Base-by-base conservation (phyloP, 2,113 vertebrate species). In the Megalops atlanticus region DNA sequence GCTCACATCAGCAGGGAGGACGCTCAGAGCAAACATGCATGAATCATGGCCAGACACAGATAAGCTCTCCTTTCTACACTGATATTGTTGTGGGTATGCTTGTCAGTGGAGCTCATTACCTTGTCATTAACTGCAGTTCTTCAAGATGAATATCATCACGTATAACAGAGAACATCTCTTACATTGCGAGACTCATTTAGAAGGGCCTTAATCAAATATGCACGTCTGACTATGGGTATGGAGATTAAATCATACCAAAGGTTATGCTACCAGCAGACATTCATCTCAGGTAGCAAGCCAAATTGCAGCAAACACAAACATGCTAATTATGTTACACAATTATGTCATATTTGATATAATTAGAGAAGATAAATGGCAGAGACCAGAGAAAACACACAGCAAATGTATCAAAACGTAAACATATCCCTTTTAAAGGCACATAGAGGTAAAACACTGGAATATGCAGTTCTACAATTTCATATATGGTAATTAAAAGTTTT, bases 301-400 rank as follows among this genome's bases (percentile, higher is more conserved):
- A 31, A 64, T 64, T 64, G n/a, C 18, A 64, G 11, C 58, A 64
- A 64, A 31, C 8, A 15, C 10, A 27, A 64, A 31, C 58, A 64
- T 64, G 58, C 58, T 64, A 64, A 64, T 64, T 64, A 64, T 64
- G 2, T 10, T 27, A 64, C 27, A n/a, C n/a, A n/a, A n/a, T n/a
- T n/a, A n/a, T n/a, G n/a, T n/a, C n/a, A n/a, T n/a, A n/a, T 58
- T 58, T 64, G n/a, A 64, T 64, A 27, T 64, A 64, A 64, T 64
- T 64, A 64, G 24, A 64, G 21, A 64, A 49, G 11, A 4, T 49
- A 12, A 49, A 49, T 16, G 18, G 11, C 47, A 49, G 18, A 64
- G 58, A 64, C n/a, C 5, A 64, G 3, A 8, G n/a, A n/a, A n/a
- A 64, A 64, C 10, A 24, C 21, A n/a, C 6, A 16, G 47, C 18